Percentiles rank a stretch among this genome's conserved stretches.
Conservation (phyloP, 2,113 vertebrate species). For the Sphaerodactylus townsendi region DNA sequence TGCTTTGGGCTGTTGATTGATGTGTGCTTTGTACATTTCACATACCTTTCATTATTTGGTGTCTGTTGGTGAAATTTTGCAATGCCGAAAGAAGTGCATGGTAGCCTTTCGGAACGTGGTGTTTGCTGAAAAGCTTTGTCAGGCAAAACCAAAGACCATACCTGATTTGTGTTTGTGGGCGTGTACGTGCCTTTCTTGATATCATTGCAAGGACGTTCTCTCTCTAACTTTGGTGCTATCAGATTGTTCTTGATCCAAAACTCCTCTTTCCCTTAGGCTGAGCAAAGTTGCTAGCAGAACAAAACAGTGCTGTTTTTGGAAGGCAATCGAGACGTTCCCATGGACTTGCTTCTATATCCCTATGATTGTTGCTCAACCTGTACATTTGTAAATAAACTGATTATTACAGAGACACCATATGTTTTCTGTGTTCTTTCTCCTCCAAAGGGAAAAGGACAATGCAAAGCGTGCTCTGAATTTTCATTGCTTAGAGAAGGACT, state of each 20-base stretch:
- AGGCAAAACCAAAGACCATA: conserved; percentile 3
- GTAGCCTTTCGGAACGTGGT: fast-evolving
- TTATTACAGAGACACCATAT: background rate
- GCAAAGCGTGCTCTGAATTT: background rate
- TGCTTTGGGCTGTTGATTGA: fast-evolving
- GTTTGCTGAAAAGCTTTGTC: background rate
- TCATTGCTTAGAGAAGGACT: background rate
- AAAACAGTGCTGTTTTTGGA: background rate
- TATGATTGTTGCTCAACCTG: background rate
- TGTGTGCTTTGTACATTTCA: fast-evolving
- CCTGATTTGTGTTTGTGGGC: background rate
- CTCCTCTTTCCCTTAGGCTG: background rate
- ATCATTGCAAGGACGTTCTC: background rate
- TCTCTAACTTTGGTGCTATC: background rate
- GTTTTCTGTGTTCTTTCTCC: background rate
- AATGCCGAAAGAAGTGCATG: fast-evolving
- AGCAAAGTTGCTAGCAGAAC: background rate
- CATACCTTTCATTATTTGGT: background rate
- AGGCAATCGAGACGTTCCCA: background rate
- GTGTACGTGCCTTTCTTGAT: too few relatives aligned
- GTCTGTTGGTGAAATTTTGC: fast-evolving
- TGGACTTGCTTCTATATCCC: background rate
- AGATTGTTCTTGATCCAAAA: background rate
- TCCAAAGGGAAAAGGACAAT: background rate
- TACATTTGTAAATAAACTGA: conserved; percentile 25